Conservation (phyloP, 2,113 vertebrate genomes). For the Cryptomyrus ogoouensis region DNA sequence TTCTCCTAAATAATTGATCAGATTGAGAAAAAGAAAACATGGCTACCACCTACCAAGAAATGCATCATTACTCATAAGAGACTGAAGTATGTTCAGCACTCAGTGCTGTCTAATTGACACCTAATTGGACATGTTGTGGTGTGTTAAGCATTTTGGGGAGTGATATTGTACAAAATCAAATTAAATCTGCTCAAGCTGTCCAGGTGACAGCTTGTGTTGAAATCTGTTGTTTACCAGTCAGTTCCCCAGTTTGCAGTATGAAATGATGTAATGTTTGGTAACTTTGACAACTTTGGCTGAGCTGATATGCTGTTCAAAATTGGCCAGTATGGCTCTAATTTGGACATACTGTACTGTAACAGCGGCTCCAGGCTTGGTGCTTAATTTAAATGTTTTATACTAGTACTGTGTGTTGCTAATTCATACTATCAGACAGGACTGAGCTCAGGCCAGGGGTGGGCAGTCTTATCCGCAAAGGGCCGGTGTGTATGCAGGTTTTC, state of each 20-base stretch:
- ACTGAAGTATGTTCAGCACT: background rate
- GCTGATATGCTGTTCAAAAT: background rate
- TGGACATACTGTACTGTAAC: background rate
- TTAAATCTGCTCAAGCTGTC: background rate
- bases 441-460: background rate
- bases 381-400: background rate
- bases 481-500: too few relatives aligned
- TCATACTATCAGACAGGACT: background rate
- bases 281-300: slow-evolving; percentile 1
- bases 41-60: background rate
- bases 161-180: background rate
- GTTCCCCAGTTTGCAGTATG: background rate
- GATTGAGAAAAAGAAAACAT: background rate
- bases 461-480: too few relatives aligned
- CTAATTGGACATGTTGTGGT: background rate
- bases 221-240: background rate
- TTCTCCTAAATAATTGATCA: background rate
- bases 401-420: background rate
- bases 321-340: background rate
- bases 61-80: background rate
- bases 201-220: background rate
- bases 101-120: background rate
- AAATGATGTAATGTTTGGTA: slow-evolving; percentile 2
- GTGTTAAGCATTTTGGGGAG: background rate
- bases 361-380: background rate